Percentiles rank a stretch among this genome's conserved stretches.
phyloP scores from a whole-genome alignment of 2,888 invertebrate species.

The Latrodectus elegans region DNA sequence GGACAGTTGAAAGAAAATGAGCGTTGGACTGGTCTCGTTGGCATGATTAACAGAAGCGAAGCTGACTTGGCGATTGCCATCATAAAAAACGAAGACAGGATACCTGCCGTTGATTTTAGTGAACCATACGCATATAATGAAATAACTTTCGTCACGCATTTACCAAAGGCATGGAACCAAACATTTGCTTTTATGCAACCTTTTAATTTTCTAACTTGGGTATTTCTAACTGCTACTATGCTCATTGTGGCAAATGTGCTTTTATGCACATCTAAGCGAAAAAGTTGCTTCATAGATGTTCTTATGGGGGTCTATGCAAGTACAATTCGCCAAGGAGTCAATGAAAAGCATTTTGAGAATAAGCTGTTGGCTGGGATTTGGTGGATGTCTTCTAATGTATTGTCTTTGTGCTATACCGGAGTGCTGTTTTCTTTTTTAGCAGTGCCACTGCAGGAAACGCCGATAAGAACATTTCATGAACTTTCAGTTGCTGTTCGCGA shows the following conservation, averaged over 20 bases:
- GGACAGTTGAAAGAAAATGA: background rate
- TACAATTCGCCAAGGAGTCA: background rate
- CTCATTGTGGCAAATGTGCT: background rate
- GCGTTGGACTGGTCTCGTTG: background rate
- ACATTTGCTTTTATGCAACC: slow-evolving; percentile 14
- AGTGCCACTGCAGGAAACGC: background rate
- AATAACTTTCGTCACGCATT: background rate
- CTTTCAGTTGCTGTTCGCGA: background rate
- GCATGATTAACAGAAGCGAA: background rate
- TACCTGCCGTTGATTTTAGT: background rate
- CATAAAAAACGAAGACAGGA: background rate
- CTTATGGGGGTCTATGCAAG: background rate
- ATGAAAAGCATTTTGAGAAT: background rate
- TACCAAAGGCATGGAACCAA: background rate
- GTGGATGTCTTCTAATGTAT: background rate
- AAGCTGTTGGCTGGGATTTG: background rate
- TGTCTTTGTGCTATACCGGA: background rate
- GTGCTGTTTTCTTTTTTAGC: background rate
- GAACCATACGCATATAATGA: background rate
- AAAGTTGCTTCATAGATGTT: background rate
- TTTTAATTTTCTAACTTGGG: background rate
- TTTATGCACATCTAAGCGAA: background rate
- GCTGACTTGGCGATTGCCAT: slow-evolving; percentile 2
- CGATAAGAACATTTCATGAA: background rate
- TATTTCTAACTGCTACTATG: background rate